Base-by-base conservation (phyloP, 2,888 invertebrate species). In the Notodonta ziczac region DNA sequence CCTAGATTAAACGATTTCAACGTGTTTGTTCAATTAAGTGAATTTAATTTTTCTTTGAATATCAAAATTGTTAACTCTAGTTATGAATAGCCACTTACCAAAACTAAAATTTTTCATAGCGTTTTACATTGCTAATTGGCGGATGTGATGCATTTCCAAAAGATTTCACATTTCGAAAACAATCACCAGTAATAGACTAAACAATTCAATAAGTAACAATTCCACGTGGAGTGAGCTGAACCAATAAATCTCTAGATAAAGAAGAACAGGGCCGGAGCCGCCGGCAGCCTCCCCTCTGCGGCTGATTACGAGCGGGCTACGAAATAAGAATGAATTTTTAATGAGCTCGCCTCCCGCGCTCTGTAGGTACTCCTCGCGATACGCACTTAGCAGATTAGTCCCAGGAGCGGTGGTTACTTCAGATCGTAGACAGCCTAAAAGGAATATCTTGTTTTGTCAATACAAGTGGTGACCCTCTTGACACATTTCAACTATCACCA, bases 321-420 rank as follows among this genome's bases (percentile, higher is more conserved):
- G 86, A 91, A 93, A 90, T 90, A 92, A 91, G 93, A 93, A 93
- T 93, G 92, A 93, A 93, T 91, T 93, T 93, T 93, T 93, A 93
- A 93, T 93, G 91, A 93, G 85, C 79, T 78, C 77, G 78, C 80
- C 80, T 80, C 70, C 76, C 66, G 72, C 72, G 61, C 61, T 48
- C 60, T 7, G 35, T 5, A 5, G 4, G 35, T 68, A 74, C 77
- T 73, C 80, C 78, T 77, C 76, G 82, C 83, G 85, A 82, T 85
- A 90, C 93, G 92, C 93, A 93, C 93, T 93, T 91, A 92, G 89
- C 83, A 93, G 91, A 93, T 93, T 93, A 93, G 92, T 89, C 92
- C 89, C 91, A 80, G 78, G 91, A 89, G 91, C 85, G 86, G 66
- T 63, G 66, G 58, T 87, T 83, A 84, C 87, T 83, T 72, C 73